Conservation (phyloP, 2,113 vertebrate genomes). For the Dromiciops gliroides region DNA sequence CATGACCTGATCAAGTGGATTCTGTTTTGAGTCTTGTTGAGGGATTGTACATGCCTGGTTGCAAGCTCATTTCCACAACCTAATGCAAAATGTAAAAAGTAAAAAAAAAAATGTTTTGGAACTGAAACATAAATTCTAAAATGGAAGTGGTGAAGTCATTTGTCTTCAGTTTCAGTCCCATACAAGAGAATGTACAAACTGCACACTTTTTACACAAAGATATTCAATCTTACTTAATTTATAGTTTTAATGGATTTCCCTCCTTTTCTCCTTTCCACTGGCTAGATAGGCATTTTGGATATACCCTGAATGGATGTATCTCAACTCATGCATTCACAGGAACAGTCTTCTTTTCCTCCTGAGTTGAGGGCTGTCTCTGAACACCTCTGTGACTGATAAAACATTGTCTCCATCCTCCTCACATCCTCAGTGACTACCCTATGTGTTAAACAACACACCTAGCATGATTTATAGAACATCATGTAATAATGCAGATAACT, state of each 20-base stretch:
- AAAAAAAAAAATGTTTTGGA: background rate
- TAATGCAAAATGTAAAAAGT: background rate
- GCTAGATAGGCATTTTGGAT: background rate
- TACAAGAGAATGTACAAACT: background rate
- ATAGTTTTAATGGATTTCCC: background rate
- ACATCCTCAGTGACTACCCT: background rate
- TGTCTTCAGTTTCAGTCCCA: background rate
- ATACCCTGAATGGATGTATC: background rate
- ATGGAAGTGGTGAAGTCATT: background rate
- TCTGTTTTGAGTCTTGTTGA: background rate
- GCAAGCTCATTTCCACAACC: background rate
- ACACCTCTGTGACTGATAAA: background rate
- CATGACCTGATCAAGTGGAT: background rate
- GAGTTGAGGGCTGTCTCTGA: constrained; percentile 10
- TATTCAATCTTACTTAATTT: background rate
- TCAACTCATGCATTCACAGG: background rate
- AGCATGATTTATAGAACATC: background rate
- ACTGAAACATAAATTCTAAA: background rate
- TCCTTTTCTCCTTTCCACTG: background rate
- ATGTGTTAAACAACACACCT: background rate
- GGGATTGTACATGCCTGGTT: background rate
- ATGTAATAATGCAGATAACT: background rate
- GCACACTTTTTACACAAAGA: background rate
- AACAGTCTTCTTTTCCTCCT: background rate
- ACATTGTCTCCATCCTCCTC: background rate